Evolutionary conservation across 1,140 invertebrate genomes (phyloP), one percentile per base, ranked within the genome.

Genomic region (Micrasema longulum): DNA sequence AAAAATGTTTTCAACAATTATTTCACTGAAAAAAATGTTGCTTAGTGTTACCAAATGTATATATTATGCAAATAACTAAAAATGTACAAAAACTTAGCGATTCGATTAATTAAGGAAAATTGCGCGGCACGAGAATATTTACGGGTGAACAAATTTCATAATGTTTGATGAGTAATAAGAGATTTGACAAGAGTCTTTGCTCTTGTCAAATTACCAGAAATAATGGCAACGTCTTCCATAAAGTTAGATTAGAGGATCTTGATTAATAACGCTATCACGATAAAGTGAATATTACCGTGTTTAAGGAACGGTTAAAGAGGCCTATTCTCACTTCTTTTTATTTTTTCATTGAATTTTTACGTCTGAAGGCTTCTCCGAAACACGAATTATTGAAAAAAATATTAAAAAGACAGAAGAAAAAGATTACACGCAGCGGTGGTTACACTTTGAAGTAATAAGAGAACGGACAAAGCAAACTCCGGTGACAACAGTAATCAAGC

Each of bases 161-260:
- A 7, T 38, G 36, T 38, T 7, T 38, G 5, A 38, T 38, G 36
- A 38, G 36, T 12, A 38, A 23, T 52, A 23, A 23, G 12, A 20
- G 16, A 52, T 11, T 52, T 52, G 48, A 52, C 23, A 20, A 20
- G 14, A 6, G 23, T 20, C 48, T 52, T 9, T 23, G 48, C 48
- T 52, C 48, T 52, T 11, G 20, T 14, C 1, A 23, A 52, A 20
- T 23, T 52, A 23, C 48, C 48, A 12, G n/a, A 23, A 52, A 52
- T 52, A 11, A 52, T 52, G 48, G 20, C 20, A 9, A 20, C 48
- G 12, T 52, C 48, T n/a, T n/a, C n/a, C 20, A 52, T 52, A 14
- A 52, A 52, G 14, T 52, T 2, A 52, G 48, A 52, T 52, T 52
- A 52, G 43, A 16, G 48, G 16, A 10, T 11, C 48, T 23, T 52